Evolutionary conservation across 2,113 vertebrate species (phyloP).

Genomic region (Motacilla alba): DNA sequence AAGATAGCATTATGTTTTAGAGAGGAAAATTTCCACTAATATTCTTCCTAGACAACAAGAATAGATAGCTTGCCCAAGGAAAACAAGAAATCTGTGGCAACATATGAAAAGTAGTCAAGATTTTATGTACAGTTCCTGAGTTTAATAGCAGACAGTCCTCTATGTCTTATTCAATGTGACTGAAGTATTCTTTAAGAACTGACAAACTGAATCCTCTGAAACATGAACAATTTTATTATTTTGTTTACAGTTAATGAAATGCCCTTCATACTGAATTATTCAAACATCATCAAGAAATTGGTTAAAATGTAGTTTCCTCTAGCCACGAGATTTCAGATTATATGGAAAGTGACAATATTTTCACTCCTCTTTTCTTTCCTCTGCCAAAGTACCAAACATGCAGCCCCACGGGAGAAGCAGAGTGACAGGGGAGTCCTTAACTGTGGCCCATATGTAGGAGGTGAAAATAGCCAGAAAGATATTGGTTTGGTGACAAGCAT

Average conservation of each 20-base stretch:
- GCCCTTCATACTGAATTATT: not conserved
- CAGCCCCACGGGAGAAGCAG: not conserved
- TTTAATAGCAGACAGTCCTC: not conserved
- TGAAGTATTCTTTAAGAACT: not conserved
- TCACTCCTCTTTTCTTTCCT: not conserved
- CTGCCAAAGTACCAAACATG: not conserved
- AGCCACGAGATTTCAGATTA: not conserved
- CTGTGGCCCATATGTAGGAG: not conserved
- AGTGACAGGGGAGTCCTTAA: not conserved
- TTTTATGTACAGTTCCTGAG: not conserved
- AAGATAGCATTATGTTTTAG: not conserved
- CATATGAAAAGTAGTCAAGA: not conserved
- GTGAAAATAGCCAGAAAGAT: not conserved
- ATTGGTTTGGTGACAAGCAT: not conserved
- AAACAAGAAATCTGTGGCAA: not conserved
- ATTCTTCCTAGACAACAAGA: not conserved
- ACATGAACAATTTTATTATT: not conserved
- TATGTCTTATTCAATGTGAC: not conserved
- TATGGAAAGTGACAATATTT: not conserved
- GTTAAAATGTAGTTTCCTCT: not conserved
- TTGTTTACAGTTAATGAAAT: not conserved
- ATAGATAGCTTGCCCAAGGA: not conserved
- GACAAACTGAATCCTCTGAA: not conserved
- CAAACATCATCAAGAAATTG: not conserved
- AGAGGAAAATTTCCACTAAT: not conserved